Percentiles rank a stretch among this genome's conserved stretches.
phyloP scores from a whole-genome alignment of 2,888 invertebrate genomes.

The Anoplius nigerrimus region DNA sequence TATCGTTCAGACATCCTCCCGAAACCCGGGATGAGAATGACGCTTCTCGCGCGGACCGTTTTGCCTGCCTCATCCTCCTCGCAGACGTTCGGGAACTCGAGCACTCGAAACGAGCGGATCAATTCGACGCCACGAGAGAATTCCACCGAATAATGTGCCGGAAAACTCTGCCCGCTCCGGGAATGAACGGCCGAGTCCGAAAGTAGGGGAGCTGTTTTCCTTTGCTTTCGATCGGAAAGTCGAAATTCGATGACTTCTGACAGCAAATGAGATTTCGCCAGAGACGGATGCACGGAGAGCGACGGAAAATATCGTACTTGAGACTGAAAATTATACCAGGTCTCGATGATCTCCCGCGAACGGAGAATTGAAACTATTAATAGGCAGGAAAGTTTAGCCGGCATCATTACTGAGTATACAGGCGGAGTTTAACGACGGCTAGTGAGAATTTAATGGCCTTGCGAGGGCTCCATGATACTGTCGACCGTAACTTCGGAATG shows the following conservation, averaged over 20 bases:
- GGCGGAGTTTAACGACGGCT: constrained; percentile 12
- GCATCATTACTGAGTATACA: constrained; percentile 8
- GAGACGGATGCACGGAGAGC: too few relatives aligned
- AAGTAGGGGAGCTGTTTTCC: too few relatives aligned
- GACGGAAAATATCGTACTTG: too few relatives aligned
- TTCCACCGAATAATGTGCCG: constrained; percentile 24
- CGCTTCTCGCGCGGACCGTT: constrained; percentile 3
- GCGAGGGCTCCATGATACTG: constrained; percentile 30
- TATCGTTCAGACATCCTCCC: constrained; percentile 9
- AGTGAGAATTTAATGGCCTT: constrained; percentile 28
- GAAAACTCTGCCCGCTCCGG: constrained; percentile 2
- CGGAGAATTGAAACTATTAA: constrained; percentile 8
- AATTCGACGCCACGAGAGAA: constrained; percentile 23
- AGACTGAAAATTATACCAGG: too few relatives aligned
- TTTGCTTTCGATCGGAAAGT: constrained; percentile 1
- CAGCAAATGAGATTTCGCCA: too few relatives aligned
- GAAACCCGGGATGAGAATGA: background rate
- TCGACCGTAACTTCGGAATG: constrained; percentile 25
- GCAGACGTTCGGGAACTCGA: constrained; percentile 19
- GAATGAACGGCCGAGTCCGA: background rate
- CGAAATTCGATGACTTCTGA: too few relatives aligned
- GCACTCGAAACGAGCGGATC: constrained; percentile 15
- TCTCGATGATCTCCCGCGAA: too few relatives aligned
- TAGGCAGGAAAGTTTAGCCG: background rate
- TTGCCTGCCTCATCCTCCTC: constrained; percentile 21